Evolutionary conservation across 2,113 vertebrate genomes (phyloP).

Genomic region (Periophthalmodon schlosseri): DNA sequence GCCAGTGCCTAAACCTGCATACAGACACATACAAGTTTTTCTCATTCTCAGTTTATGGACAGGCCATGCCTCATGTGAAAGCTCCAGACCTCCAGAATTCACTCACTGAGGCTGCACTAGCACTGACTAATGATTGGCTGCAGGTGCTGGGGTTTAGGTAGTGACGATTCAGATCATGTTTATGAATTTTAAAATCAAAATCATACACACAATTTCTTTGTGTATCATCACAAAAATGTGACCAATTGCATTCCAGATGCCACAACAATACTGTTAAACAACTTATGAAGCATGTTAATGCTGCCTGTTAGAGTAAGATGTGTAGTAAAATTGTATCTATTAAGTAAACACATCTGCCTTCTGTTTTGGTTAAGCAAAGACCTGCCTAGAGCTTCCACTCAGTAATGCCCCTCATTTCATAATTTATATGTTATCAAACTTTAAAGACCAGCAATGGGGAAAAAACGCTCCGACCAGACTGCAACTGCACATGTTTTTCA

Average conservation of each 20-base stretch:
- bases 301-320: not conserved
- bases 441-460: constrained; percentile 26
- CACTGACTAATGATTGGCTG: too few species aligned
- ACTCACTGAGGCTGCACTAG: too few species aligned
- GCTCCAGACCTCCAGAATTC: too few species aligned
- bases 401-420: constrained; percentile 18
- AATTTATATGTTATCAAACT: constrained; percentile 38
- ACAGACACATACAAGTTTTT: too few species aligned
- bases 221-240: not conserved
- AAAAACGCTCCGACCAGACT: constrained; percentile 11
- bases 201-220: too few species aligned
- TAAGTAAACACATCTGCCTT: not conserved
- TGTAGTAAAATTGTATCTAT: not conserved
- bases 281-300: too few species aligned
- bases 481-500: not conserved
- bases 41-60: too few species aligned
- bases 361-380: not conserved
- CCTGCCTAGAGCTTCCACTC: constrained; percentile 1
- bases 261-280: not conserved
- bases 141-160: too few species aligned
- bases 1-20: too few species aligned
- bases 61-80: too few species aligned
- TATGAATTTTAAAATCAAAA: too few species aligned
- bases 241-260: not conserved
- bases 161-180: too few species aligned